Evolutionary conservation across 2,797 vertebrate species (phyloP).

Genomic region (Hylomyscus alleni): DNA sequence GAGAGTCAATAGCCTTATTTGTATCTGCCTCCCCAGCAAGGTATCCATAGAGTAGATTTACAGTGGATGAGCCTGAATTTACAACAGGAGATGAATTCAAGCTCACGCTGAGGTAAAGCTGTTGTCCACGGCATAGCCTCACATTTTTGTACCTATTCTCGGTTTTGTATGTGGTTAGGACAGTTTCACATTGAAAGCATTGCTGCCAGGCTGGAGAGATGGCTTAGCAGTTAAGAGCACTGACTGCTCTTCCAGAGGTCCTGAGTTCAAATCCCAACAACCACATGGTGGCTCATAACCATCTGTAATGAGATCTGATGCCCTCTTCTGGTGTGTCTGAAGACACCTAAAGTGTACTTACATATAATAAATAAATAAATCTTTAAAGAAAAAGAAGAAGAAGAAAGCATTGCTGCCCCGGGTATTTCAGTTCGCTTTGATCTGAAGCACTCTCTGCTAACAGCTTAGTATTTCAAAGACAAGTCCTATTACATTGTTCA

Average conservation of each 20-base stretch:
- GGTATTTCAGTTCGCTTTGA: background rate
- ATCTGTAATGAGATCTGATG: too few relatives aligned
- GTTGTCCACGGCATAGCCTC: background rate
- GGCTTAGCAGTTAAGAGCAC: too few relatives aligned
- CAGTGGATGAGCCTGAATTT: background rate
- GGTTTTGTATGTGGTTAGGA: background rate
- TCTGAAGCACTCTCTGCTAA: conserved; percentile 28
- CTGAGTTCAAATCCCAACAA: too few relatives aligned
- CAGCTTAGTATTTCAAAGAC: conserved; percentile 52
- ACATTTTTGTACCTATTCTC: conserved; percentile 24
- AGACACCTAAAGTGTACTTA: too few relatives aligned
- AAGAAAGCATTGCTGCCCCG: background rate
- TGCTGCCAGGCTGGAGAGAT: too few relatives aligned
- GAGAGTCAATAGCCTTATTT: background rate
- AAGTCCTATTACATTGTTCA: conserved; percentile 3
- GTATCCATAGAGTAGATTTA: background rate
- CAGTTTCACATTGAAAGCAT: conserved; percentile 57
- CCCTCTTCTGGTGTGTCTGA: too few relatives aligned
- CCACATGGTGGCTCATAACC: too few relatives aligned
- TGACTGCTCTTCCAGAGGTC: too few relatives aligned
- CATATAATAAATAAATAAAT: too few relatives aligned
- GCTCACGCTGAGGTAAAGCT: background rate
- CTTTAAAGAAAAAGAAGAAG: too few relatives aligned
- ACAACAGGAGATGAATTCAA: background rate
- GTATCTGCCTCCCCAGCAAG: background rate